phyloP scores from a whole-genome alignment of 2,113 vertebrate species.

The Bubo scandiacus region DNA sequence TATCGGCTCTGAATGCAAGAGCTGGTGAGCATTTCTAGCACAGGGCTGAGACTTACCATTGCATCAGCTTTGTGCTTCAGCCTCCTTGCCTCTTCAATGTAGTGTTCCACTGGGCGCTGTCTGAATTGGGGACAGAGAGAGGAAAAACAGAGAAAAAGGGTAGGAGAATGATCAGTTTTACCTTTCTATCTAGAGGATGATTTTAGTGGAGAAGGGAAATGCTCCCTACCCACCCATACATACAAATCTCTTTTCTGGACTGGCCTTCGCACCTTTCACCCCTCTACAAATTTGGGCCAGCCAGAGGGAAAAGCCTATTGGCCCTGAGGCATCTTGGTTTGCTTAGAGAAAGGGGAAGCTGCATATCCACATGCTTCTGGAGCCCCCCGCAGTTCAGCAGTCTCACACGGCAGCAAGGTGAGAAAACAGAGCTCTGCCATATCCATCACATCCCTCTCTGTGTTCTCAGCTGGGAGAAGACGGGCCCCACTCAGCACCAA shows the following conservation, averaged over 20 bases:
- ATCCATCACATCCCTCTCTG: background rate
- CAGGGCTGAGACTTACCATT: slow-evolving; percentile 76
- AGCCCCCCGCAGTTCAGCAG: background rate
- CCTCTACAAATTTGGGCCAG: background rate
- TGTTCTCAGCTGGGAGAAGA: background rate
- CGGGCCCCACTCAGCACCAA: background rate
- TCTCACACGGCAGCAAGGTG: background rate
- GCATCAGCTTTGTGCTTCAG: slow-evolving; percentile 95
- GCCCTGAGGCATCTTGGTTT: background rate
- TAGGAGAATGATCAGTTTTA: background rate
- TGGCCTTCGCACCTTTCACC: background rate
- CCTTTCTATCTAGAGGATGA: background rate
- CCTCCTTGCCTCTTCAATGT: slow-evolving; percentile 90
- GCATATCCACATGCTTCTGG: background rate
- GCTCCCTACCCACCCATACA: background rate
- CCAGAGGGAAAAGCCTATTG: background rate
- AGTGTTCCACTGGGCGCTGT: slow-evolving; percentile 81
- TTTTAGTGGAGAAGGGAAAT: background rate
- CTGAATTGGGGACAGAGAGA: slow-evolving; percentile 62
- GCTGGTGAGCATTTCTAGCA: background rate
- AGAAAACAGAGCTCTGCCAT: background rate
- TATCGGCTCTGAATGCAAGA: background rate
- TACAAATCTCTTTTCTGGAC: background rate
- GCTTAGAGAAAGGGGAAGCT: background rate
- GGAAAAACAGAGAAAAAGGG: background rate